Percentiles rank a stretch among this genome's conserved stretches.
phyloP scores from a whole-genome alignment of 2,888 invertebrate species.

The Pachymerium ferrugineum region DNA sequence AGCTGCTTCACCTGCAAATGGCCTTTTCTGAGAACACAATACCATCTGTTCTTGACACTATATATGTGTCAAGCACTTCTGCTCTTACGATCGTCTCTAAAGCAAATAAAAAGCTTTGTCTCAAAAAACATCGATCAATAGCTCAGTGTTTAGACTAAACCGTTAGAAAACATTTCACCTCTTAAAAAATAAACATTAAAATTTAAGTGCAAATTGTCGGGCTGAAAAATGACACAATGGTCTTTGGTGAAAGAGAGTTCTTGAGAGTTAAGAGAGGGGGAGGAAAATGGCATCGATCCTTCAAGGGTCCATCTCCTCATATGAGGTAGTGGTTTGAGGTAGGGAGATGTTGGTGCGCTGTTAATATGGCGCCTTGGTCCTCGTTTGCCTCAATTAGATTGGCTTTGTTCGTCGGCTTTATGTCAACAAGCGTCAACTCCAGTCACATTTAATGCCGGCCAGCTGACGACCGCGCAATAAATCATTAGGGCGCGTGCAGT shows the following conservation, averaged over 20 bases:
- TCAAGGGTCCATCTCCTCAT: background rate
- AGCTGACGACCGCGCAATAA: constrained; percentile 29
- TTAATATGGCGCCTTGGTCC: constrained; percentile 29
- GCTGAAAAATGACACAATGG: background rate
- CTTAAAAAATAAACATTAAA: background rate
- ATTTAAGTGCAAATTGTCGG: too few species aligned
- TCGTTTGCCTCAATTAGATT: constrained; percentile 33
- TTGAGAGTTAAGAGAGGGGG: background rate
- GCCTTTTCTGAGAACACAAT: background rate
- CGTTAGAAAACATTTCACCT: background rate
- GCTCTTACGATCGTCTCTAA: background rate
- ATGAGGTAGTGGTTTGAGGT: background rate
- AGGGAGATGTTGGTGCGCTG: background rate
- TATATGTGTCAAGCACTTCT: constrained; percentile 10
- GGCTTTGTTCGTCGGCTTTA: constrained; percentile 33
- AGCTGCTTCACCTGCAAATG: background rate
- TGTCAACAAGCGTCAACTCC: constrained; percentile 33
- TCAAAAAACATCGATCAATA: background rate
- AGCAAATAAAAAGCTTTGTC: background rate
- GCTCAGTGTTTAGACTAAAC: background rate
- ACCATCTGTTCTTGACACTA: constrained; percentile 5
- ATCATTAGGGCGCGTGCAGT: constrained; percentile 9
- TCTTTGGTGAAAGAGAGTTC: background rate
- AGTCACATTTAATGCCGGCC: constrained; percentile 29
- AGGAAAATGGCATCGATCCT: background rate